phyloP scores from a whole-genome alignment of 2,113 vertebrate genomes.

The Stictonetta naevosa region DNA sequence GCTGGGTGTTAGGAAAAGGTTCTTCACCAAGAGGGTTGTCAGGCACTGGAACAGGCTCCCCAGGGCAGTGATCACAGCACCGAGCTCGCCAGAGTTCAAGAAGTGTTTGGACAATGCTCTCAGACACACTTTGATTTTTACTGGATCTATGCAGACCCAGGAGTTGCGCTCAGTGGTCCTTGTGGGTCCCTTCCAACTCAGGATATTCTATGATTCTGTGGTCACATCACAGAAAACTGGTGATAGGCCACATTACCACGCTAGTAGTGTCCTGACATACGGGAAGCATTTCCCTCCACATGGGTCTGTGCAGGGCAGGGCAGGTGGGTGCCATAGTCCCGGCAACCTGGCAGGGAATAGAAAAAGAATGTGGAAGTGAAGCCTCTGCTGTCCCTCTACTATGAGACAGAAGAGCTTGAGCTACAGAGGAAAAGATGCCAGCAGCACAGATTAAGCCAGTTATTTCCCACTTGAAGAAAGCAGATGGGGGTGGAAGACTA shows the following conservation, averaged over 20 bases:
- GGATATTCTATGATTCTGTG: too few species aligned
- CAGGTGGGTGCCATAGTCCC: not conserved
- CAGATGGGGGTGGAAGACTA: not conserved
- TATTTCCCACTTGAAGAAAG: not conserved
- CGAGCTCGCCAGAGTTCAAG: too few species aligned
- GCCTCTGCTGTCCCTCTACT: not conserved
- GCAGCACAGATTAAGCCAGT: not conserved
- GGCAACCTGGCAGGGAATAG: not conserved
- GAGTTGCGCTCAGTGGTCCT: too few species aligned
- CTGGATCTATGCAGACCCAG: too few species aligned
- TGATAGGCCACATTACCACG: not conserved
- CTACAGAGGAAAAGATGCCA: not conserved
- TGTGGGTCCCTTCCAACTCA: too few species aligned
- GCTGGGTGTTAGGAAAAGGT: too few species aligned
- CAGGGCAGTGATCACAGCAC: too few species aligned
- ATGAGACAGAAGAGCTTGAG: not conserved
- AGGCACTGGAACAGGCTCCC: too few species aligned
- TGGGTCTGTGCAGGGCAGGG: not conserved
- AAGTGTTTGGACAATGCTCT: too few species aligned
- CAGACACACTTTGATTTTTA: too few species aligned
- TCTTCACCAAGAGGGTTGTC: too few species aligned
- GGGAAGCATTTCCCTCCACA: rapidly evolving
- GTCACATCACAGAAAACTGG: not conserved
- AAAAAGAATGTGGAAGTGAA: not conserved
- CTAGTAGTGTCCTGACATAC: not conserved